Evolutionary conservation across 2,797 vertebrate genomes (phyloP).

Genomic region (Girardinus metallicus): DNA sequence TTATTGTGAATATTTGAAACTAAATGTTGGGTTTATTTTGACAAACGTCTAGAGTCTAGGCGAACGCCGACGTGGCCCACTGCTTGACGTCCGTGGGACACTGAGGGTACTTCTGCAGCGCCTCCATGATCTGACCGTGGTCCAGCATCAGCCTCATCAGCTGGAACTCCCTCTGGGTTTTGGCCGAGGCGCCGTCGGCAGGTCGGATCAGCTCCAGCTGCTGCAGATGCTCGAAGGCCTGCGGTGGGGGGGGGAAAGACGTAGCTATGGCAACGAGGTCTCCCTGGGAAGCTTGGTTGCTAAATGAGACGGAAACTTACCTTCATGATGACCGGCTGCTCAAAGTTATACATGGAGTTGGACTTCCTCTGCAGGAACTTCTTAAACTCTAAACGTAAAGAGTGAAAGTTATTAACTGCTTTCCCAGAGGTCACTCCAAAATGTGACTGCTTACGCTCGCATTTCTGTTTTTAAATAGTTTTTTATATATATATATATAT

Average conservation of each 20-base stretch:
- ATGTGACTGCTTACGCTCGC: background rate
- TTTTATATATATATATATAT: too few relatives aligned
- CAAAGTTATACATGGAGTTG: constrained; percentile 92
- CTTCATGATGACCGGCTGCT: constrained; percentile 95
- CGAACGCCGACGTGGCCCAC: constrained; percentile 89
- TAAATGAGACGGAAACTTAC: constrained; percentile 61
- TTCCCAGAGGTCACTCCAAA: background rate
- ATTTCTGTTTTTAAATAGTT: background rate
- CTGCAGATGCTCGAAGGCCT: constrained; percentile 90
- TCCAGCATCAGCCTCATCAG: constrained; percentile 91
- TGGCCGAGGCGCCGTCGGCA: constrained; percentile 77
- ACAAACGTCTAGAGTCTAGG: constrained; percentile 17
- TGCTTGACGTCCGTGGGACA: constrained; percentile 94
- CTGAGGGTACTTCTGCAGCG: constrained; percentile 93
- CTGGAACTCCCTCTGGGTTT: constrained; percentile 89
- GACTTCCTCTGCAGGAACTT: constrained; percentile 96
- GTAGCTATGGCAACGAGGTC: background rate
- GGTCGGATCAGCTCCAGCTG: constrained; percentile 88
- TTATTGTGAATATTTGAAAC: background rate
- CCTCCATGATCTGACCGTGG: constrained; percentile 92
- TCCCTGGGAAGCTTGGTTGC: background rate
- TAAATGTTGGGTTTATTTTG: background rate
- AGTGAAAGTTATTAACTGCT: background rate
- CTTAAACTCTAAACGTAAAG: constrained; percentile 89
- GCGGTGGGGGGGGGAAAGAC: background rate